These are phyloP conservation scores for Delphinapterus leucas DNA, from an alignment of 2,113 vertebrate genomes.

Conservation along the genomic window DNA sequence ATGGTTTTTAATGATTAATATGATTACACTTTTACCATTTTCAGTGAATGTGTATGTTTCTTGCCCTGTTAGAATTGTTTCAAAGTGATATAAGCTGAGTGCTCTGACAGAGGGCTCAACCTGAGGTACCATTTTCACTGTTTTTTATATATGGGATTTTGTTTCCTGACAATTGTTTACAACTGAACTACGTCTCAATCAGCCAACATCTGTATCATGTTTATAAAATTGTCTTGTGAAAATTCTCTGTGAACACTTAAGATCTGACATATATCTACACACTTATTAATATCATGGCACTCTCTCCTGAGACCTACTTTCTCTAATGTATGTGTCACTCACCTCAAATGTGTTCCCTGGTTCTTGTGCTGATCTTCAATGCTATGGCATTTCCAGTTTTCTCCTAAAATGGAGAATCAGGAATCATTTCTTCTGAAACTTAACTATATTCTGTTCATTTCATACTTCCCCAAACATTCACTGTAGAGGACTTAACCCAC, in stretches of 20 bases:
- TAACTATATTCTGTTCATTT: no score
- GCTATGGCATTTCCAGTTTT: background rate
- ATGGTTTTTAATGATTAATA: background rate
- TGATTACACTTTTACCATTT: background rate
- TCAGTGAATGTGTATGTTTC: background rate
- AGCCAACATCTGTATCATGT: background rate
- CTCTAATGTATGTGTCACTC: background rate
- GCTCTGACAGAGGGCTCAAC: background rate
- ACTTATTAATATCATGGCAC: background rate
- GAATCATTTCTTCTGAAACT: background rate
- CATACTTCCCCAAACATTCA: background rate
- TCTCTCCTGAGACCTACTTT: background rate
- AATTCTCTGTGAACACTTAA: background rate
- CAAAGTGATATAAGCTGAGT: background rate
- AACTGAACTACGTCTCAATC: background rate
- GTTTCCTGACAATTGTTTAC: background rate
- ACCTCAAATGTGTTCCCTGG: background rate
- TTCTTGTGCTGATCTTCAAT: background rate
- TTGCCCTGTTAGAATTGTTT: background rate
- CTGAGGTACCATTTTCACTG: background rate
- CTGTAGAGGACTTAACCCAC: background rate
- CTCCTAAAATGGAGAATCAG: background rate
- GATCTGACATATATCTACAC: no score
- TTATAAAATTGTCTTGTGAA: background rate
- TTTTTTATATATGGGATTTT: background rate